phyloP scores from a whole-genome alignment of 2,797 vertebrate species.

The Florisuga fusca region DNA sequence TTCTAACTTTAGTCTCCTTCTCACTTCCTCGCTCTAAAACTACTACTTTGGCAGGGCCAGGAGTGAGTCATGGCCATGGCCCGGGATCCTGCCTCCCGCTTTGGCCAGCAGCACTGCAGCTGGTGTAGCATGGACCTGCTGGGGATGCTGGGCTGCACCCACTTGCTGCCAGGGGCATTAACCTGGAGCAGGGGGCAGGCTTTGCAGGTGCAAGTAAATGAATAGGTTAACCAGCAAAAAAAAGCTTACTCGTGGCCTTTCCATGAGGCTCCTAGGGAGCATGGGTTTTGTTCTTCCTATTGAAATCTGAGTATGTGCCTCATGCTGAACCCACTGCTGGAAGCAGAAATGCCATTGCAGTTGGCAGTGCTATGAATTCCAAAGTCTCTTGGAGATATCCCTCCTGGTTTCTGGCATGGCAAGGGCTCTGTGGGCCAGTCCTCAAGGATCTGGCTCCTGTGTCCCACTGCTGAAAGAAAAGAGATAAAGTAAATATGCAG shows the following conservation, averaged over 20 bases:
- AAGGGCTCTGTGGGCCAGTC: neutral
- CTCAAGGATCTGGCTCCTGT: neutral
- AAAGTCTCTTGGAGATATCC: neutral
- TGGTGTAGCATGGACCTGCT: neutral
- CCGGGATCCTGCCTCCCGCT: conserved; percentile 34
- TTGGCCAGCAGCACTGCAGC: conserved; percentile 1
- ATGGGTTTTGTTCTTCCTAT: neutral
- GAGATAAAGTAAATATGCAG: neutral
- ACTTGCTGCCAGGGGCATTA: neutral
- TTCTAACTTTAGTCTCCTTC: conserved; percentile 44
- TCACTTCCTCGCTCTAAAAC: conserved; percentile 64
- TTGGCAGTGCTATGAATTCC: neutral
- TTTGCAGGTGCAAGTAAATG: neutral
- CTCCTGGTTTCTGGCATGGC: neutral
- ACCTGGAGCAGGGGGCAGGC: neutral
- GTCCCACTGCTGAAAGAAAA: neutral
- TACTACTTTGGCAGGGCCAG: conserved; percentile 74
- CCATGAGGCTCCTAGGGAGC: neutral
- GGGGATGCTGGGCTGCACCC: neutral
- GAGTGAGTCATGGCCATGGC: conserved; percentile 61
- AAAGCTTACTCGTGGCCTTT: neutral
- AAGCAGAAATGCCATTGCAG: neutral
- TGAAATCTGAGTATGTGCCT: neutral
- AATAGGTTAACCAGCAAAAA: neutral
- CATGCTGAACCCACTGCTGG: neutral